phyloP scores from a whole-genome alignment of 2,113 vertebrate genomes.

The Tympanuchus pallidicinctus region DNA sequence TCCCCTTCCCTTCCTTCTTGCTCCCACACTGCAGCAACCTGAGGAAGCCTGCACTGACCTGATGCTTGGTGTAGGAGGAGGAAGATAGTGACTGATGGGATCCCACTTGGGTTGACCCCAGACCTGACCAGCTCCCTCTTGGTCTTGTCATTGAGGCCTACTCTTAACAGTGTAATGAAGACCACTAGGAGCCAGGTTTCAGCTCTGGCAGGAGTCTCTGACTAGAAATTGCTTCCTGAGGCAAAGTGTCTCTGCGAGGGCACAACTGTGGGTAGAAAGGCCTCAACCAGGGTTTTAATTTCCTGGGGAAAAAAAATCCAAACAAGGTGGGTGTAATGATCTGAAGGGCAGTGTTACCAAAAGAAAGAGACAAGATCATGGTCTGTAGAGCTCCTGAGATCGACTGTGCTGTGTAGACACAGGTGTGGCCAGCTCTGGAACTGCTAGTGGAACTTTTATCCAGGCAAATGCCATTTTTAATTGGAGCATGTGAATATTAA shows the following conservation, averaged over 20 bases:
- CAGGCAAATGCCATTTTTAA: neutral
- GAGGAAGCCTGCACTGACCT: neutral
- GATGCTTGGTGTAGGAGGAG: neutral
- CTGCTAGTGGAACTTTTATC: neutral
- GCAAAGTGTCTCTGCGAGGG: neutral
- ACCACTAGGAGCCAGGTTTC: neutral
- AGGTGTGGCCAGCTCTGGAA: neutral
- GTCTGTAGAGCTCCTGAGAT: neutral
- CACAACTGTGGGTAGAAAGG: neutral
- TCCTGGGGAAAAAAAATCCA: neutral
- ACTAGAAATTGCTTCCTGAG: neutral
- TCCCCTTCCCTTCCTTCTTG: neutral
- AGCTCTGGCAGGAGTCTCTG: neutral
- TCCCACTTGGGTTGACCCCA: neutral
- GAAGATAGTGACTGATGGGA: neutral
- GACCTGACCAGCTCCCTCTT: fast-evolving
- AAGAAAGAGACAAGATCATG: neutral
- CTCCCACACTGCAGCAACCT: neutral
- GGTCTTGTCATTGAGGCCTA: neutral
- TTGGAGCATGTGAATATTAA: neutral
- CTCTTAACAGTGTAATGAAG: neutral
- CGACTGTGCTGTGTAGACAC: neutral
- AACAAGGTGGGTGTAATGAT: neutral
- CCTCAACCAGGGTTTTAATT: fast-evolving
- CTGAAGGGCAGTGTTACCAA: neutral